Percentiles rank a stretch among this genome's conserved stretches.
phyloP scores from a whole-genome alignment of 2,113 vertebrate genomes.

The Spheniscus mendiculus region DNA sequence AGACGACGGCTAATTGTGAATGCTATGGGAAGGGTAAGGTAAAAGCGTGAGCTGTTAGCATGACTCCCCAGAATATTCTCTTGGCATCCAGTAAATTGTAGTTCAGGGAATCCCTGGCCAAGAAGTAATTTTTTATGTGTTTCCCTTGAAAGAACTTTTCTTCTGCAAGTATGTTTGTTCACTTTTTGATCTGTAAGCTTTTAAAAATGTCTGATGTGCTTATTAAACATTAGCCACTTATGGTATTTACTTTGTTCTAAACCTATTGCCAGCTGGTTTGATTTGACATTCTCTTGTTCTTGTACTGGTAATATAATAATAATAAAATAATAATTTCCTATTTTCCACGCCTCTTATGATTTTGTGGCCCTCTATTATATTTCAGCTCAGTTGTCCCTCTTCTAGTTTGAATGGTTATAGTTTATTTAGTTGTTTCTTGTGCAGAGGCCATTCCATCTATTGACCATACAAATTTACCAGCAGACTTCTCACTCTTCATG shows the following conservation, averaged over 20 bases:
- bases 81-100: neutral
- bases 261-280: neutral
- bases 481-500: neutral
- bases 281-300: neutral
- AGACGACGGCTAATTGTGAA: neutral
- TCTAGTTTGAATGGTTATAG: neutral
- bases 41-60: fast-evolving
- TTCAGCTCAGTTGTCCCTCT: neutral
- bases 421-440: neutral
- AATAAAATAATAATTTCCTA: neutral
- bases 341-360: neutral
- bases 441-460: neutral
- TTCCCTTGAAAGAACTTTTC: neutral
- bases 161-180: neutral
- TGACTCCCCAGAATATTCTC: neutral
- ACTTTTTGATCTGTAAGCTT: neutral
- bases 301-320: neutral
- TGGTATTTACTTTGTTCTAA: neutral
- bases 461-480: neutral
- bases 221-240: neutral
- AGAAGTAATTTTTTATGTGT: neutral
- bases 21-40: neutral
- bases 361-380: neutral
- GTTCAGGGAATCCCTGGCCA: neutral
- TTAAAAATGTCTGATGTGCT: neutral